Conservation (phyloP, 2,797 vertebrate genomes). For the Peromyscus nudipes region DNA sequence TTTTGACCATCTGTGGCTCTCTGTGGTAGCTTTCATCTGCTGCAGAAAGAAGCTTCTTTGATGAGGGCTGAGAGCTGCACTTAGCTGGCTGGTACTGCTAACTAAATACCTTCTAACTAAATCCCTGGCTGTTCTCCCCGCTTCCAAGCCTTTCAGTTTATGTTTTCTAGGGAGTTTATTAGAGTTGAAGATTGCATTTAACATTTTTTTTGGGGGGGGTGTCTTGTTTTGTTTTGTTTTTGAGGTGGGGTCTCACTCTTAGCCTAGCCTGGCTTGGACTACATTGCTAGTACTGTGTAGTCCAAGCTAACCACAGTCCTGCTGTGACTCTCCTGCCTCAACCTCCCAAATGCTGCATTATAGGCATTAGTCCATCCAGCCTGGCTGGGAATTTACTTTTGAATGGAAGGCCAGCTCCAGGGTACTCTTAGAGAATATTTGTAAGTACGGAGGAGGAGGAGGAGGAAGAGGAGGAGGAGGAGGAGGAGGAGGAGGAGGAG, state of each 20-base stretch:
- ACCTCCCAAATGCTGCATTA: not conserved
- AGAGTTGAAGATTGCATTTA: constrained; percentile 34
- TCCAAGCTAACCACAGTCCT: not conserved
- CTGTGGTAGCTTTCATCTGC: not conserved
- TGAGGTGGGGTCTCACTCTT: not conserved
- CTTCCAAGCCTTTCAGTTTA: constrained; percentile 53
- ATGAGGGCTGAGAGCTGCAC: not conserved
- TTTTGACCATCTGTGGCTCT: not conserved
- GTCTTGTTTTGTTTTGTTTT: constrained; percentile 38
- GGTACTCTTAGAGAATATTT: not conserved
- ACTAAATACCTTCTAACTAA: not conserved
- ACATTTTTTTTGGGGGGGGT: not conserved
- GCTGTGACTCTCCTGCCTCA: not conserved
- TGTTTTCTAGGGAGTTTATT: not conserved
- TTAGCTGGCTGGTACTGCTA: not conserved
- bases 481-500: not conserved
- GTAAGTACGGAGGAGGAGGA: not conserved
- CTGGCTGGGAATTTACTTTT: not conserved
- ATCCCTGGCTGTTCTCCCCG: not conserved
- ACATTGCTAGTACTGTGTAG: not conserved
- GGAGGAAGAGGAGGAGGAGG: too few relatives aligned
- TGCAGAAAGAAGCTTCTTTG: not conserved
- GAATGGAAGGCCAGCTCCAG: constrained; percentile 34
- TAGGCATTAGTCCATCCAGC: not conserved
- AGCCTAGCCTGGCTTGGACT: not conserved